These are phyloP conservation scores for Temnothorax longispinosus DNA, from an alignment of 1,140 invertebrate species.

Conservation along the genomic window DNA sequence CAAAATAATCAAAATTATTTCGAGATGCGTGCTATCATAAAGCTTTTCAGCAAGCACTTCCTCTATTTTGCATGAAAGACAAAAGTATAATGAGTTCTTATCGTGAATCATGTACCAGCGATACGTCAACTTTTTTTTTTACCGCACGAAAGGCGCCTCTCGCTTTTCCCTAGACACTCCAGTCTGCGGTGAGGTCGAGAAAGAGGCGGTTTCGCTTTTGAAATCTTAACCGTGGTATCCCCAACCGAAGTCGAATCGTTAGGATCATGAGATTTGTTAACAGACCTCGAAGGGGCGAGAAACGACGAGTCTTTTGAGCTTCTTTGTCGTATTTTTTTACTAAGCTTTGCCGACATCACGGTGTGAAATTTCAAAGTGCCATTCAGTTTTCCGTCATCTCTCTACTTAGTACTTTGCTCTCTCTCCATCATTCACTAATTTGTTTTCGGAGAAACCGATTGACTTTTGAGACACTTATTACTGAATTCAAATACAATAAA, in stretches of 20 bases:
- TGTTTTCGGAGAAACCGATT: neutral
- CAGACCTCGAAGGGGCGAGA: conserved; percentile 50
- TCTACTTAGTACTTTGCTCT: neutral
- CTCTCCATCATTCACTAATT: conserved; percentile 20
- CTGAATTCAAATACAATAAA: neutral
- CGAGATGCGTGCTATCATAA: neutral
- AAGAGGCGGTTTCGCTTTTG: conserved; percentile 69
- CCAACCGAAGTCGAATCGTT: conserved; percentile 60
- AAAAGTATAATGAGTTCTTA: neutral
- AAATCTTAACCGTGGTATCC: conserved; percentile 64
- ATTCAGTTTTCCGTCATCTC: neutral
- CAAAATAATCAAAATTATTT: neutral
- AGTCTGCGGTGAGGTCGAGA: conserved; percentile 1
- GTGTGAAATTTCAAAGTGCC: conserved; percentile 65
- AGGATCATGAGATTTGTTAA: conserved; percentile 72
- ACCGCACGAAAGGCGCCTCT: neutral
- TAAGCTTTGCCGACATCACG: neutral
- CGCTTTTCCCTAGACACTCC: neutral
- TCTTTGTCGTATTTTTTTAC: conserved; percentile 50
- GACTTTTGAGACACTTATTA: neutral
- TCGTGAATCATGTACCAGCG: neutral
- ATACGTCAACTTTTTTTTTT: neutral
- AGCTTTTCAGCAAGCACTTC: neutral
- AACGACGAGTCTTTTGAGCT: conserved; percentile 19
- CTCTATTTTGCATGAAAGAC: neutral